These are phyloP conservation scores for Eleginops maclovinus DNA, from an alignment of 2,113 vertebrate genomes.

Conservation along the genomic window DNA sequence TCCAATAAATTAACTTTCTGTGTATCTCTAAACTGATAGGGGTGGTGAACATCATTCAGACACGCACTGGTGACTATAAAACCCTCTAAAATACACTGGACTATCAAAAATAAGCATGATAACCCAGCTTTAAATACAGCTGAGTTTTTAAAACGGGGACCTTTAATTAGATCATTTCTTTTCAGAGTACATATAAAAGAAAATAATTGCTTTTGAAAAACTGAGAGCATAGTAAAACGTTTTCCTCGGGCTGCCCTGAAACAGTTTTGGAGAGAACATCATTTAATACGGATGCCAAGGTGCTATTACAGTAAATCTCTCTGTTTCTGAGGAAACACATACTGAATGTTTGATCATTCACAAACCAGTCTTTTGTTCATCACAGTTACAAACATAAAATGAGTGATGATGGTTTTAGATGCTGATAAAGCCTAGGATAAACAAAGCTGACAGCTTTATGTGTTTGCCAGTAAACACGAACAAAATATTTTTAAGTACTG, in stretches of 20 bases:
- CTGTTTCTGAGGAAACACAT: conserved; percentile 13
- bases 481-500: conserved; percentile 30
- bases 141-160: background rate
- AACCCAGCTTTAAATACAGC: background rate
- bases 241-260: background rate
- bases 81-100: background rate
- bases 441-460: conserved; percentile 36
- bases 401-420: background rate
- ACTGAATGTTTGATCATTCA: conserved; percentile 30
- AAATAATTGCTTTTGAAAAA: background rate
- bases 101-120: background rate
- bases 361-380: conserved; percentile 33
- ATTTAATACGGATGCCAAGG: conserved; percentile 21
- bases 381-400: conserved; percentile 25
- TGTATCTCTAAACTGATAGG: background rate
- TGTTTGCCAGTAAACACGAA: conserved; percentile 35
- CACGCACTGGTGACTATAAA: background rate
- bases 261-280: conserved; percentile 3
- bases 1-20: conserved; percentile 13
- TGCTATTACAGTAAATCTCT: background rate
- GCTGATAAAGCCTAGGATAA: conserved; percentile 26
- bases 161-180: background rate
- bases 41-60: background rate
- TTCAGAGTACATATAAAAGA: background rate
- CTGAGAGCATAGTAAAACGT: background rate